phyloP scores from a whole-genome alignment of 2,113 vertebrate species.

The Lycaon pictus region DNA sequence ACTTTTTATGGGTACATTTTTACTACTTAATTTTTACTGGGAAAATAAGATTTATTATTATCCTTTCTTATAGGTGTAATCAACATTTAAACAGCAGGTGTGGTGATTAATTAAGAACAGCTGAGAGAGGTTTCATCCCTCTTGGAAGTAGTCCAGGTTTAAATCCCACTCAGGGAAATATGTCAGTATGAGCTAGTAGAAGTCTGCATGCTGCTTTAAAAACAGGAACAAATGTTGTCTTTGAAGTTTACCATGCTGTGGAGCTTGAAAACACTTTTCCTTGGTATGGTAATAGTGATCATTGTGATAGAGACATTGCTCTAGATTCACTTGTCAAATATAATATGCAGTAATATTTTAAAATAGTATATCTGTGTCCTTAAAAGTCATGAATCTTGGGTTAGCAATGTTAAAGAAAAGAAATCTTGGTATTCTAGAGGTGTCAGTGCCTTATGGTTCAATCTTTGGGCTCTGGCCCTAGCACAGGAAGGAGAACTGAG shows the following conservation, averaged over 20 bases:
- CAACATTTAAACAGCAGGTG: background rate
- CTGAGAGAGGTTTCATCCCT: background rate
- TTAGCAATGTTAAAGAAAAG: background rate
- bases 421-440: background rate
- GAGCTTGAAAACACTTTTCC: background rate
- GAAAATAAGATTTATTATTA: background rate
- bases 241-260: slow-evolving; percentile 37
- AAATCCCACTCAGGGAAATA: slow-evolving; percentile 3
- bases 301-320: background rate
- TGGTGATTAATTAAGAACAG: slow-evolving; percentile 5
- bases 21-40: slow-evolving; percentile 10
- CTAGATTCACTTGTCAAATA: background rate
- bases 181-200: background rate
- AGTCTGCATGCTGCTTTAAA: slow-evolving; percentile 1
- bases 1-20: background rate
- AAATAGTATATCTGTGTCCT: background rate
- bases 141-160: background rate
- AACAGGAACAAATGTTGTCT: slow-evolving; percentile 63
- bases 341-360: background rate
- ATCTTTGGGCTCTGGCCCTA: background rate
- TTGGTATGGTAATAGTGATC: background rate
- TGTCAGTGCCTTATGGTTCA: background rate
- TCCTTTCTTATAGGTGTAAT: background rate
- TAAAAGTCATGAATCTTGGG: background rate
- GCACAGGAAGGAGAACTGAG: background rate